Evolutionary conservation across 2,888 invertebrate genomes (phyloP).

Genomic region (Dendrolimus pini): DNA sequence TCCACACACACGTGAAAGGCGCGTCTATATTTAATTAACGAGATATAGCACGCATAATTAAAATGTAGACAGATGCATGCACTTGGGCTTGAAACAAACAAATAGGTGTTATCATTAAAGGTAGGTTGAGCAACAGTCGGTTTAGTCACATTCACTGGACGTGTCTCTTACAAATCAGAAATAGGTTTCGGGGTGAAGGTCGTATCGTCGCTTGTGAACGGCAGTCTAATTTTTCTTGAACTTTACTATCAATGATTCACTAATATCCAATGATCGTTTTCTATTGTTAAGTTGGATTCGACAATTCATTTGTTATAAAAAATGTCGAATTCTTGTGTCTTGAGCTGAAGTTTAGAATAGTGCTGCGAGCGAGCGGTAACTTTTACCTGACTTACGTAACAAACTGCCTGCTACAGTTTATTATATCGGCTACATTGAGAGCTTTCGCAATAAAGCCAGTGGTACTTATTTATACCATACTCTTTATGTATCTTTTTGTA

Average conservation of each 20-base stretch:
- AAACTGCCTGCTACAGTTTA: constrained; percentile 61
- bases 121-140: constrained; percentile 34
- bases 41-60: constrained; percentile 28
- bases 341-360: constrained; percentile 58
- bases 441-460: constrained; percentile 68
- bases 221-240: constrained; percentile 18
- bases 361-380: constrained; percentile 57
- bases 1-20: constrained; percentile 6
- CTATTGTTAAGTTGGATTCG: neutral
- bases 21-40: constrained; percentile 1
- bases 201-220: constrained; percentile 22
- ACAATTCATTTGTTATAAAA: neutral
- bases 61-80: constrained; percentile 11
- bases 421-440: constrained; percentile 57
- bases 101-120: constrained; percentile 29
- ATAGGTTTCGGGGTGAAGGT: constrained; percentile 60
- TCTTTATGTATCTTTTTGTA: constrained; percentile 35
- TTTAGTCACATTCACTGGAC: constrained; percentile 43
- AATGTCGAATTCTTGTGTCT: neutral
- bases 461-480: constrained; percentile 35
- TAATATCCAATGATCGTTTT: neutral
- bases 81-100: constrained; percentile 18
- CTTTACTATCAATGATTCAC: constrained; percentile 14
- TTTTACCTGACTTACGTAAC: constrained; percentile 70
- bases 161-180: constrained; percentile 45